Base-by-base conservation (phyloP, 2,888 invertebrate genomes). In the Galerucella nymphaeae region DNA sequence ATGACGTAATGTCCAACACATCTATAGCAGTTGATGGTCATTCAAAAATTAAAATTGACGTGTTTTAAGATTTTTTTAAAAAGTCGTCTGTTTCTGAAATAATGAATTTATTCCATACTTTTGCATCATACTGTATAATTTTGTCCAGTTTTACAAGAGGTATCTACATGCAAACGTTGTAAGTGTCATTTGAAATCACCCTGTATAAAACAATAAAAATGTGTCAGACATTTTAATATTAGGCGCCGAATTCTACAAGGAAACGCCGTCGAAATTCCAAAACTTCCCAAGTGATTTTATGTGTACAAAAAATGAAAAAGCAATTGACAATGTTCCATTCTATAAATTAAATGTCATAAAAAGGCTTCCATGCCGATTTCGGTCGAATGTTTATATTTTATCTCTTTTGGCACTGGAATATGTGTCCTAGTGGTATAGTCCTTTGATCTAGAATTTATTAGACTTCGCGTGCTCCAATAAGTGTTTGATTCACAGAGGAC, bases 361-460 rank as follows among this genome's bases (percentile, higher is more conserved):
- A 50, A 16, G 64, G 5, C 50, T 18, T 45, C 45, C 48, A 30
- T n/a, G 61, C 41, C 42, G 38, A 53, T 65, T 65, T 65, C 30
- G 30, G 50, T 53, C 48, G 48, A 45, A 48, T 63, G 62, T 48
- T 48, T 63, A 63, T 16, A 65, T 65, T 65, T 65, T 53, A 65
- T 65, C 50, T 65, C 30, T 65, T 50, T 65, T 65, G 65, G 65
- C 65, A 65, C 65, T 20, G 23, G 65, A 53, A 50, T 53, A 42
- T 45, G 53, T 58, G 42, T 63, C 55, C 62, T 64, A 57, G 58
- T 66, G 59, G 55, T 18, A 65, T 72, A 57, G 41, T 65, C 65
- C 65, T 74, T 74, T 74, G 74, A 74, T 71, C 68, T 71, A 63
- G 57, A 74, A 74, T 74, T 74, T 74, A 74, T 74, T 57, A 50